Conservation (phyloP, 1,140 invertebrate species). For the Palaemon carinicauda region DNA sequence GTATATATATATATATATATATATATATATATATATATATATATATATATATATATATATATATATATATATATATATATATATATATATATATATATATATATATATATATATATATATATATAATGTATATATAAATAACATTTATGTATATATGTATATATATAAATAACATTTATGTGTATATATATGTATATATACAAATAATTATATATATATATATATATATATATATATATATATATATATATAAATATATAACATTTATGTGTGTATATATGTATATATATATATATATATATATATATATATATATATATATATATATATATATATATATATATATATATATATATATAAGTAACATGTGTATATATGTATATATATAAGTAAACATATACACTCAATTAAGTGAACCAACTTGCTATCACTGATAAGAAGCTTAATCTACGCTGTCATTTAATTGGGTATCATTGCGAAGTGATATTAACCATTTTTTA, state of each 20-base stretch:
- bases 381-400: no score
- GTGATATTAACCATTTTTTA: no score
- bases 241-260: background rate
- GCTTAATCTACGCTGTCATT: no score
- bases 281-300: no score
- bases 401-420: no score
- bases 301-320: background rate
- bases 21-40: background rate
- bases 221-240: conserved; percentile 10
- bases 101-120: background rate
- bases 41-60: background rate
- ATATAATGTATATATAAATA: background rate
- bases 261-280: no score
- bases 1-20: no score
- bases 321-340: conserved; percentile 9
- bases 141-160: background rate
- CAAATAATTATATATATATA: background rate
- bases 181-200: background rate
- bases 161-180: no score
- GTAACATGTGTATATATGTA: background rate
- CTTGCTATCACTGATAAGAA: no score
- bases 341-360: background rate
- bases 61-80: background rate
- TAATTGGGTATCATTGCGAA: no score
- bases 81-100: conserved; percentile 1